These are phyloP conservation scores for Ischnura elegans DNA, from an alignment of 2,888 invertebrate genomes.

Conservation along the genomic window DNA sequence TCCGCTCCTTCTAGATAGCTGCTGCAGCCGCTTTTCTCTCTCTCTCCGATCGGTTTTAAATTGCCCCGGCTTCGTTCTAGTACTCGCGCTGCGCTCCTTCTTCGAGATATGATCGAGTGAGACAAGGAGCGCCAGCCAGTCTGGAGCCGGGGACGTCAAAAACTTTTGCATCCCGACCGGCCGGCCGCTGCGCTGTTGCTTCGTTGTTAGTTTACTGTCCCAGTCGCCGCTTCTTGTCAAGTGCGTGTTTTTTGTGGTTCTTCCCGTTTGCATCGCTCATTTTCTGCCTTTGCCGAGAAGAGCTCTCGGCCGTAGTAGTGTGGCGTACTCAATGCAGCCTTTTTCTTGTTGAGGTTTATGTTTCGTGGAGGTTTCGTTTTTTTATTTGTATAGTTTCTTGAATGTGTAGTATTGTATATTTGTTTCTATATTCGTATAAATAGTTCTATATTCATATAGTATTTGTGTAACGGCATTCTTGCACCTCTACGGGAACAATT, in stretches of 20 bases:
- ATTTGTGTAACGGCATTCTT: no score
- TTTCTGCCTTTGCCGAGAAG: no score
- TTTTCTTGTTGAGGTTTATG: no score
- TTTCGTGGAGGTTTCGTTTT: no score
- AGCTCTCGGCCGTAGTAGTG: no score
- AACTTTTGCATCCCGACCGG: not conserved
- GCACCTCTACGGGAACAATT: no score
- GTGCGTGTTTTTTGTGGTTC: not conserved
- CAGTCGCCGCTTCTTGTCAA: not conserved
- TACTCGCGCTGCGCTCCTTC: not conserved
- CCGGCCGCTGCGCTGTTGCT: not conserved
- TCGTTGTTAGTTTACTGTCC: not conserved
- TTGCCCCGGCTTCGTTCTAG: not conserved
- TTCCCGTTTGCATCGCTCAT: not conserved
- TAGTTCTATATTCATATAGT: no score
- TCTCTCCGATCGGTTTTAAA: conserved; percentile 38
- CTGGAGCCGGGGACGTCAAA: conserved; percentile 29
- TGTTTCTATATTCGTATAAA: no score
- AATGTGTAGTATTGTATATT: no score
- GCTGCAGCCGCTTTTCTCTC: not conserved
- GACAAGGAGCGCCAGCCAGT: conserved; percentile 17
- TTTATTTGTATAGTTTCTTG: no score
- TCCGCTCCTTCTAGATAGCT: not conserved
- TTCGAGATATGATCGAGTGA: conserved; percentile 27
- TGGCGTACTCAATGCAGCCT: no score